These are phyloP conservation scores for Sisor rabdophorus DNA, from an alignment of 2,113 vertebrate genomes.

Conservation along the genomic window DNA sequence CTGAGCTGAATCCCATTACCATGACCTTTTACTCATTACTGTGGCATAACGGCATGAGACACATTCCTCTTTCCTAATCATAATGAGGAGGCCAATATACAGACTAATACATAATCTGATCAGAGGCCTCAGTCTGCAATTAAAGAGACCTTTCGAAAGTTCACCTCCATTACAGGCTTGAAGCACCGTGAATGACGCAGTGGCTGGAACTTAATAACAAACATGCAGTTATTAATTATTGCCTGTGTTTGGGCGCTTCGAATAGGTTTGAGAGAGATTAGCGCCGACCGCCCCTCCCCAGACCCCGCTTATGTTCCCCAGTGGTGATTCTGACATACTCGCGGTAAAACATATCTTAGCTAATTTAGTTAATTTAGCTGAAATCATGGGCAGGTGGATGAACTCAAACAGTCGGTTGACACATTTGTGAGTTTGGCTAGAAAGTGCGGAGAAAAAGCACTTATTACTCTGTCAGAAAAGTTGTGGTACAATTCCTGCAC, in stretches of 20 bases:
- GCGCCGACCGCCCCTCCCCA: too few species aligned
- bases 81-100: conserved; percentile 70
- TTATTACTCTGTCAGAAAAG: conserved; percentile 58
- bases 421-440: conserved; percentile 29
- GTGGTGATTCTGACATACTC: conserved; percentile 76
- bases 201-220: conserved; percentile 68
- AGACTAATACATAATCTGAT: conserved; percentile 69
- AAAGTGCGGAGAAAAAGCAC: conserved; percentile 38
- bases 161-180: conserved; percentile 72
- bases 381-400: conserved; percentile 47
- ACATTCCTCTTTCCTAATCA: conserved; percentile 64
- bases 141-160: conserved; percentile 74
- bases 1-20: conserved; percentile 67
- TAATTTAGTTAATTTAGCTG: conserved; percentile 82
- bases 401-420: conserved; percentile 36
- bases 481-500: conserved; percentile 54
- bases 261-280: conserved; percentile 42
- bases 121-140: conserved; percentile 66
- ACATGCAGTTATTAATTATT: conserved; percentile 64
- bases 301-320: conserved; percentile 71
- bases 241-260: conserved; percentile 62
- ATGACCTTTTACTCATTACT: conserved; percentile 69
- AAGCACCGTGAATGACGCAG: conserved; percentile 69
- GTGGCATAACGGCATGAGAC: conserved; percentile 59
- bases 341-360: conserved; percentile 81